Percentiles rank a stretch among this genome's conserved stretches.
These are phyloP conservation scores for Netelia melanura DNA, from an alignment of 2,888 invertebrate genomes.

Conservation along the genomic window DNA sequence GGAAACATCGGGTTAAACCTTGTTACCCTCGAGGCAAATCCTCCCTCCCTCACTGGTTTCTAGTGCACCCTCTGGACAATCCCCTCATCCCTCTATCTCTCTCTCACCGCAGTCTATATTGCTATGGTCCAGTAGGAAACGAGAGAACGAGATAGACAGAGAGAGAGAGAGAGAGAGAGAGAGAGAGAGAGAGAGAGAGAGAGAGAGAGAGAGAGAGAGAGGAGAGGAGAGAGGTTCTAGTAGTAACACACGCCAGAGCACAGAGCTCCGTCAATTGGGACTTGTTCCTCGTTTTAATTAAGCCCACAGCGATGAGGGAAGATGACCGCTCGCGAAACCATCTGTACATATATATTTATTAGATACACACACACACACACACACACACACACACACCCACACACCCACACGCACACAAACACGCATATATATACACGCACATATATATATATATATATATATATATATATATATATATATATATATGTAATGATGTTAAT, in stretches of 20 bases:
- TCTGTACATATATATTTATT: constrained; percentile 15
- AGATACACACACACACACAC: constrained; percentile 4
- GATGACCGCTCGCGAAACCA: constrained; percentile 67
- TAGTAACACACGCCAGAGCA: constrained; percentile 67
- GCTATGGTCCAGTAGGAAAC: background rate
- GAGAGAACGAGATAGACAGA: background rate
- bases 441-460: too few relatives aligned
- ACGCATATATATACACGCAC: too few relatives aligned
- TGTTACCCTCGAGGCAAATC: constrained; percentile 60
- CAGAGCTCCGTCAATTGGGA: constrained; percentile 70
- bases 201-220: background rate
- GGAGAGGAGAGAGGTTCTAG: constrained; percentile 34
- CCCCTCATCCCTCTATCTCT: background rate
- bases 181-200: background rate
- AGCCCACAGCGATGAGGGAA: constrained; percentile 73
- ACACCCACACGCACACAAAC: too few relatives aligned
- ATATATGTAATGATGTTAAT: too few relatives aligned
- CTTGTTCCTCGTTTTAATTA: constrained; percentile 84
- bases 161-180: background rate
- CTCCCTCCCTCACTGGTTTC: background rate
- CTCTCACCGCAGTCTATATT: background rate
- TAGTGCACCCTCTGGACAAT: constrained; percentile 12
- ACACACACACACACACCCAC: background rate
- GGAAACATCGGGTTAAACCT: constrained; percentile 81
- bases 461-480: too few relatives aligned